Percentiles rank a stretch among this genome's conserved stretches.
phyloP scores from a whole-genome alignment of 2,113 vertebrate genomes.

The Paramormyrops kingsleyae region DNA sequence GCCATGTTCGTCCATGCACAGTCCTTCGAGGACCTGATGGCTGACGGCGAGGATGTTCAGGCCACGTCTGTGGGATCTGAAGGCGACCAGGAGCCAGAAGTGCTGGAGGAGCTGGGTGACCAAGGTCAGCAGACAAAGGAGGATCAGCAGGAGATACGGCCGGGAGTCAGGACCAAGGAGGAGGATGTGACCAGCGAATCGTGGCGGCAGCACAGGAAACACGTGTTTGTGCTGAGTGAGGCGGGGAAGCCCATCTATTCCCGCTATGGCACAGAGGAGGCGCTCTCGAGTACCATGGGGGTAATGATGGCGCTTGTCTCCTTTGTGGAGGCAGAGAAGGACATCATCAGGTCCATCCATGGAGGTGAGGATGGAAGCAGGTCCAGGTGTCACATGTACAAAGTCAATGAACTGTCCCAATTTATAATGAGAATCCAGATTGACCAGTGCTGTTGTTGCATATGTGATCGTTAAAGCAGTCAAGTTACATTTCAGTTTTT shows the following conservation, averaged over 20 bases:
- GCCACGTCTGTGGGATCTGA: constrained; percentile 52
- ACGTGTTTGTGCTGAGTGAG: constrained; percentile 91
- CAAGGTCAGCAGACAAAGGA: constrained; percentile 57
- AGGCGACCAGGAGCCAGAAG: constrained; percentile 42
- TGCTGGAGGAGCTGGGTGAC: constrained; percentile 61
- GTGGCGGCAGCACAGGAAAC: constrained; percentile 87
- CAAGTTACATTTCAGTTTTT: neutral
- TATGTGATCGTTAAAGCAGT: neutral
- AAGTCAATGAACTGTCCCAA: neutral
- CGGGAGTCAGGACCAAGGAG: constrained; percentile 59
- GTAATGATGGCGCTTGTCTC: constrained; percentile 97
- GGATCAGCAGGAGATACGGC: constrained; percentile 42
- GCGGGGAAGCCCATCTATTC: constrained; percentile 95
- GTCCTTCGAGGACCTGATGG: constrained; percentile 87
- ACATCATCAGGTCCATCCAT: constrained; percentile 89
- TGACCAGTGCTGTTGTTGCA: neutral
- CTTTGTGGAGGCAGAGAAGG: constrained; percentile 85
- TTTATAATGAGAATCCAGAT: neutral
- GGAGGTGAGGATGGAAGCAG: constrained; percentile 66
- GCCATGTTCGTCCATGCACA: constrained; percentile 86
- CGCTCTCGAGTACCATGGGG: constrained; percentile 90
- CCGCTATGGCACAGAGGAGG: constrained; percentile 91
- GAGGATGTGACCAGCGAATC: constrained; percentile 75
- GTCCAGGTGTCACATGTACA: neutral
- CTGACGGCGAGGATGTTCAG: constrained; percentile 48